Conservation (phyloP, 2,113 vertebrate genomes). For the Aix galericulata region DNA sequence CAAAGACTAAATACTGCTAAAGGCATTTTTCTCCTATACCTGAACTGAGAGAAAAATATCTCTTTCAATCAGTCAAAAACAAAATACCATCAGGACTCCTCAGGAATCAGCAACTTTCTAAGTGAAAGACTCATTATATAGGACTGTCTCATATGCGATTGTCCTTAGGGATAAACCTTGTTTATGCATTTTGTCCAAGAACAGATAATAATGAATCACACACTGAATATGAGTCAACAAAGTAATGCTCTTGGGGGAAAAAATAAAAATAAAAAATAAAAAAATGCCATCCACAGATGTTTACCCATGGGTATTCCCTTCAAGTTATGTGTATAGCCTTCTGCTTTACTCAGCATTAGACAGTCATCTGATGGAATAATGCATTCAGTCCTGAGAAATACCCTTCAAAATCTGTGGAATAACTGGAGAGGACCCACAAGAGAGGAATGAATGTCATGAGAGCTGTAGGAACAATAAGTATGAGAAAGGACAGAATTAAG, state of each 20-base stretch:
- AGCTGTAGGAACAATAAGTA: not conserved
- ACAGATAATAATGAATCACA: conserved; percentile 45
- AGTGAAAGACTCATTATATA: not conserved
- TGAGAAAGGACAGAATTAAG: not conserved
- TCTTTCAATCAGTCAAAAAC: not conserved
- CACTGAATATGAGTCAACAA: conserved; percentile 30
- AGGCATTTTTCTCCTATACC: not conserved
- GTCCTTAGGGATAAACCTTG: conserved; percentile 49
- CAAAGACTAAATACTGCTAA: not conserved
- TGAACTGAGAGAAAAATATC: not conserved
- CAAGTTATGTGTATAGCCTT: not conserved
- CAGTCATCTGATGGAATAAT: not conserved
- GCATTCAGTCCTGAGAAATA: not conserved
- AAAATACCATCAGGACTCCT: not conserved
- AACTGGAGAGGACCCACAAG: not conserved
- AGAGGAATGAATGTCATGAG: not conserved
- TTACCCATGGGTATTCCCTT: conserved; percentile 23
- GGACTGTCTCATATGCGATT: conserved; percentile 13
- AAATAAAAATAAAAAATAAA: not conserved
- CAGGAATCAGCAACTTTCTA: not conserved
- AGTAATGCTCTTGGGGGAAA: not conserved
- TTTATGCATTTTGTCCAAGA: conserved; percentile 53
- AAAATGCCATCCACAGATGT: not conserved
- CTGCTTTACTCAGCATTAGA: not conserved
- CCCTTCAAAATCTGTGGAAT: not conserved